Percentiles rank a stretch among this genome's conserved stretches.
These are phyloP conservation scores for Theocolax elegans DNA, from an alignment of 1,140 invertebrate species.

Conservation along the genomic window DNA sequence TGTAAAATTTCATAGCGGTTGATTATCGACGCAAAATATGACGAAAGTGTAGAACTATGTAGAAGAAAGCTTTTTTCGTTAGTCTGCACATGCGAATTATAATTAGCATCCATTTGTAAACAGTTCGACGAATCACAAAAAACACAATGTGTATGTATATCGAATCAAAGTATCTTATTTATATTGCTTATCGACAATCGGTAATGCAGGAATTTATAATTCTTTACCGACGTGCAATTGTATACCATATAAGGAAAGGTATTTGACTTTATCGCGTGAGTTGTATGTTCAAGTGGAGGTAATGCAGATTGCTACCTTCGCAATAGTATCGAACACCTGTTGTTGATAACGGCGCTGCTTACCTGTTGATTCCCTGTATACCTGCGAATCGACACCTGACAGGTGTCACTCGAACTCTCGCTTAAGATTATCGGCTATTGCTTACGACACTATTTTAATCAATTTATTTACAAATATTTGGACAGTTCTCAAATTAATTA, in stretches of 20 bases:
- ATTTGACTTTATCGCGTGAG: slow-evolving; percentile 31
- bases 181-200: slow-evolving; percentile 23
- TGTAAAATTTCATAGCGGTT: too few species aligned
- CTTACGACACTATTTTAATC: too few species aligned
- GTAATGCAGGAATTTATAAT: slow-evolving; percentile 28
- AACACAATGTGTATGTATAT: too few species aligned
- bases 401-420: slow-evolving; percentile 8
- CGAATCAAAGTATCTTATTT: too few species aligned
- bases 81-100: too few species aligned
- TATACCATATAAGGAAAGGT: slow-evolving; percentile 32
- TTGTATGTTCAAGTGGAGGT: neutral
- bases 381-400: neutral
- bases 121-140: too few species aligned
- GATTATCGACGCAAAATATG: too few species aligned
- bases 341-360: slow-evolving; percentile 20
- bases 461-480: too few species aligned
- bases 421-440: neutral
- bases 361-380: neutral
- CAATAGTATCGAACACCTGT: neutral
- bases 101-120: too few species aligned
- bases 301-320: slow-evolving; percentile 12
- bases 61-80: too few species aligned
- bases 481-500: too few species aligned
- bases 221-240: neutral
- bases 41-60: too few species aligned